Evolutionary conservation across 1,140 invertebrate genomes (phyloP).

Genomic region (Cyphomyrmex costatus): DNA sequence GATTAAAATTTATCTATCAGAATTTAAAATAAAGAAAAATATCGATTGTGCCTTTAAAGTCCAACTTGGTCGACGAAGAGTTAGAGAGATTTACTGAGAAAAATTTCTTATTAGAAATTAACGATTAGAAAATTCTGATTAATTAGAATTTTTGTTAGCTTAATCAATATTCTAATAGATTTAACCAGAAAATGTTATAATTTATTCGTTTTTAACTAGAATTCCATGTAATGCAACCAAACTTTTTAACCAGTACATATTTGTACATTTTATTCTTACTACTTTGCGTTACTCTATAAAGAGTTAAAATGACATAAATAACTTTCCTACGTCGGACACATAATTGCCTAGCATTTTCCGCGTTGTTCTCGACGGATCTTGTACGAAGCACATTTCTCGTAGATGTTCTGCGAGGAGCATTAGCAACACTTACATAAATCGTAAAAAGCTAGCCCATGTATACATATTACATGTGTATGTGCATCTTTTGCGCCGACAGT

Average conservation of each 20-base stretch:
- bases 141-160: too few species aligned
- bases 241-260: background rate
- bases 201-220: too few species aligned
- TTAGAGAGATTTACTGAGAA: too few species aligned
- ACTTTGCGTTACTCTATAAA: background rate
- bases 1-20: too few species aligned
- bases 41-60: too few species aligned
- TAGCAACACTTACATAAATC: slow-evolving; percentile 27
- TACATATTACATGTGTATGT: background rate
- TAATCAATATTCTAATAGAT: too few species aligned
- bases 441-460: slow-evolving; percentile 51
- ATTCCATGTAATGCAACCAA: too few species aligned
- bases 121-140: too few species aligned
- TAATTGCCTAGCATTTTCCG: slow-evolving; percentile 35
- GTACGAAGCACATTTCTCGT: slow-evolving; percentile 7
- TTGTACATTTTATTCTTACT: background rate
- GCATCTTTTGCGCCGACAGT: background rate
- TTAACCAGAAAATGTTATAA: too few species aligned
- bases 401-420: slow-evolving; percentile 23
- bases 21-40: too few species aligned
- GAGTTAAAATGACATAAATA: background rate
- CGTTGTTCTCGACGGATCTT: slow-evolving; percentile 7
- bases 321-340: background rate
- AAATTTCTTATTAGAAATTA: too few species aligned
- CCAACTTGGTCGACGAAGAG: too few species aligned